Evolutionary conservation across 2,113 vertebrate genomes (phyloP), one percentile per base, ranked within the genome.

Genomic region (Platichthys stellatus): DNA sequence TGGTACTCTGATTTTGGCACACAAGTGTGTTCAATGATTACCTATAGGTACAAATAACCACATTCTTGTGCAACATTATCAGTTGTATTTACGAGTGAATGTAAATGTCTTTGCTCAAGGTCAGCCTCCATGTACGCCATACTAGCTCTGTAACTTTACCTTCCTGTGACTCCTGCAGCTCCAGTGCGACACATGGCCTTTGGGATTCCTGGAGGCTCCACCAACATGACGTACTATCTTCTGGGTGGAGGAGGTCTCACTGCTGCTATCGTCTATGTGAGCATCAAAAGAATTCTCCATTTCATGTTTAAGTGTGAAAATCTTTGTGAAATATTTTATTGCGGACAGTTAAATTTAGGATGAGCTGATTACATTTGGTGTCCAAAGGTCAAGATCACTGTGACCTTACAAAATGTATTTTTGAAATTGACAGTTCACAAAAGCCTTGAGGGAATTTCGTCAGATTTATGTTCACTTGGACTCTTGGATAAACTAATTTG

Each of bases 261-360:
- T 56, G 95, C 95, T 74, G 96, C 94, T n/a, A 92, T 93, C 12
- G 93, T 95, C 87, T 98, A 97, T 81, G 97, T 99, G 93, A 97
- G 97, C 88, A 61, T 59, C 54, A 10, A 47, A 35, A 8, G 23
- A 11, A 43, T 53, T 76, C 26, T 17, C 20, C 56, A 14, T 9
- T 15, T 63, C 14, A 1, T 18, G 8, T 24, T 28, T 40, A 38
- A 2, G 9, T 38, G 35, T 38, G 9, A 10, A 38, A 38, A 38
- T 38, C 35, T 38, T 8, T 9, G 35, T 10, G 35, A 38, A 38
- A 38, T 38, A 38, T 38, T 38, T 38, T 38, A 38, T 9, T 38
- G 35, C 35, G 8, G 35, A 38, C 2, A 10, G 35, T 38, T 38
- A 10, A 31, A 31, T 31, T 31, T 31, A 31, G 28, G 6, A 31